Base-by-base conservation (phyloP, 2,113 vertebrate genomes). In the Istiophorus platypterus region DNA sequence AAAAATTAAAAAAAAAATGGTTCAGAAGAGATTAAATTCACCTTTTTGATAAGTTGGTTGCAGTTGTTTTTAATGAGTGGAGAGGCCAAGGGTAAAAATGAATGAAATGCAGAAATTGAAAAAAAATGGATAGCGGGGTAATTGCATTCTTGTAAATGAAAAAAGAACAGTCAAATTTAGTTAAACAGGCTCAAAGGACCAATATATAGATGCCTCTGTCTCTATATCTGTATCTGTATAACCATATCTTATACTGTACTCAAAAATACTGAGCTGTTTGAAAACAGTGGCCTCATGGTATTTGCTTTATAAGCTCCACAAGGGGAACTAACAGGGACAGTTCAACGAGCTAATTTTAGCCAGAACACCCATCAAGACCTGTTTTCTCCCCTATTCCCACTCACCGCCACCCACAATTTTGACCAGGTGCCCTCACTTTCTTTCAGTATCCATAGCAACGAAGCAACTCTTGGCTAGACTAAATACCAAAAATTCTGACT, bases 381-480 rank as follows among this genome's bases (percentile, higher is more conserved):
- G 13, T 51, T 80, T 72, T 64, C 63, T 13, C 51, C 54, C 45
- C 51, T 45, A 13, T 59, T 78, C 58, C 83, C 66, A 52, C 45
- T 56, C 27, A 56, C 42, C 65, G 64, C 82, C 69, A 26, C 68
- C 45, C 70, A 78, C 72, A 1, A 58, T 31, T 82, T 18, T 62
- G 58, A 82, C 29, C 85, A 79, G 81, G 72, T 87, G 78, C 34
- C 45, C 42, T 56, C 22, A 67, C 72, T 65, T 78, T 45, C 45
- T 76, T 39, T 76, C 20, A 5, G 76, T 87, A 85, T 78, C 91
- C 89, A 89, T 91, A 54, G 69, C 64, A 89, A 89, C 87, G 65
- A 65, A 22, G 29, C 45, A 84, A 75, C 76, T 47, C 52, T 29
- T 69, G 27, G 65, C 49, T 54, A 31, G 34, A 69, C 26, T 74